Conservation (phyloP, 2,888 invertebrate species). For the Rhynchonema sp. region DNA sequence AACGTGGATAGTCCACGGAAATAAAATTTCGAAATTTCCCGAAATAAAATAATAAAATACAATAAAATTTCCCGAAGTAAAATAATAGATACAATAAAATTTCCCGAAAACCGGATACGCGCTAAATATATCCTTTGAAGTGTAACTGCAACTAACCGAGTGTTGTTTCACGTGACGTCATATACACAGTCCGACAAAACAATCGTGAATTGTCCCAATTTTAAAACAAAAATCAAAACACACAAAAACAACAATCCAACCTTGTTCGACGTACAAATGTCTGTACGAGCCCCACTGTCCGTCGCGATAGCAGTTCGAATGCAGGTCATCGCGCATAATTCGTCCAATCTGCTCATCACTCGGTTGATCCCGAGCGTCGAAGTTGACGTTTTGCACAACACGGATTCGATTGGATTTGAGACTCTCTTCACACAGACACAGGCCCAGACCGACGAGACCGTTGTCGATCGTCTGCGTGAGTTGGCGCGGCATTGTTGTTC, state of each 20-base stretch:
- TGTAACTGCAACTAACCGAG: too few species aligned
- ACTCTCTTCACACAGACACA: conserved; percentile 44
- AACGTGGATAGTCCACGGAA: too few species aligned
- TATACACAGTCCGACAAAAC: too few species aligned
- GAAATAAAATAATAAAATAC: too few species aligned
- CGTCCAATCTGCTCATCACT: conserved; percentile 13
- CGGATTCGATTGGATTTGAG: conserved; percentile 24
- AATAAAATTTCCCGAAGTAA: too few species aligned
- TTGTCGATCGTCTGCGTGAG: conserved; percentile 41
- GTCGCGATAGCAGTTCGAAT: conserved; percentile 57
- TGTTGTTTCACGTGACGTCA: too few species aligned
- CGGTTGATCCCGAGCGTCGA: conserved; percentile 12
- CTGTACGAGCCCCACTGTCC: conserved; percentile 63
- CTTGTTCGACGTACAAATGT: conserved; percentile 48
- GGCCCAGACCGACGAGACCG: conserved; percentile 68
- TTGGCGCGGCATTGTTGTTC: not conserved
- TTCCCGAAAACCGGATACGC: too few species aligned
- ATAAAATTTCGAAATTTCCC: too few species aligned
- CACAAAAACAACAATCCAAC: conserved; percentile 28
- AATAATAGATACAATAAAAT: too few species aligned
- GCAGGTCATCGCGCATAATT: conserved; percentile 44
- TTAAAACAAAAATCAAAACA: too few species aligned
- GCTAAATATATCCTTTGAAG: too few species aligned
- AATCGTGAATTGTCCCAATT: conserved; percentile 6
- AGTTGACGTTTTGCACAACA: conserved; percentile 20